These are phyloP conservation scores for Alouatta caraya DNA, from an alignment of 2,797 vertebrate species.

Conservation along the genomic window DNA sequence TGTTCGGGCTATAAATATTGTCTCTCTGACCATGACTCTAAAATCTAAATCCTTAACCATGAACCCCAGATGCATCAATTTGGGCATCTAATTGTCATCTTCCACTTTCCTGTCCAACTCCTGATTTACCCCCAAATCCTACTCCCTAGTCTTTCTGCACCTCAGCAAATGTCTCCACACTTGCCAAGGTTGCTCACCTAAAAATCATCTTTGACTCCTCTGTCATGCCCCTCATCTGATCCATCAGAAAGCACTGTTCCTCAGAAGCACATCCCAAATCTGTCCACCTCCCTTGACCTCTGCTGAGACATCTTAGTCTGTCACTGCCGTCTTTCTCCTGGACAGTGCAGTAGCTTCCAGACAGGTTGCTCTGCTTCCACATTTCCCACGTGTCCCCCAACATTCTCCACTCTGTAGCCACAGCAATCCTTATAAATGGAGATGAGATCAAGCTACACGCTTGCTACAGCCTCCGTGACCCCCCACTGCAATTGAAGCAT, in stretches of 20 bases:
- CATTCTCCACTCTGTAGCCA: neutral
- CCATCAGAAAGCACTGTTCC: neutral
- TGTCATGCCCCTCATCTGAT: neutral
- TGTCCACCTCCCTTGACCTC: neutral
- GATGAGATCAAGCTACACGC: neutral
- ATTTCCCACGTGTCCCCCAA: neutral
- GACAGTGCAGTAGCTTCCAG: neutral
- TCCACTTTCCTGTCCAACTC: neutral
- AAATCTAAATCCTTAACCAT: neutral
- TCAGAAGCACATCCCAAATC: neutral
- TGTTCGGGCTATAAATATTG: neutral
- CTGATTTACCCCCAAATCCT: neutral
- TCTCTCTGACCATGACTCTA: neutral
- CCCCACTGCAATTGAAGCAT: neutral
- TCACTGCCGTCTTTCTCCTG: neutral
- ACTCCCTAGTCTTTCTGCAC: neutral
- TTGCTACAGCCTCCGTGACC: neutral
- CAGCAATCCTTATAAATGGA: neutral
- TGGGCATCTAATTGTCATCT: neutral
- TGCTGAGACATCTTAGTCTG: neutral
- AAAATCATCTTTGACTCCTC: neutral
- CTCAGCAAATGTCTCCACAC: neutral
- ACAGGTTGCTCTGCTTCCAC: neutral
- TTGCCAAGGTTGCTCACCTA: neutral
- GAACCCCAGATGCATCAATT: neutral